These are phyloP conservation scores for Eolophus roseicapilla DNA, from an alignment of 2,113 vertebrate genomes.

Conservation along the genomic window DNA sequence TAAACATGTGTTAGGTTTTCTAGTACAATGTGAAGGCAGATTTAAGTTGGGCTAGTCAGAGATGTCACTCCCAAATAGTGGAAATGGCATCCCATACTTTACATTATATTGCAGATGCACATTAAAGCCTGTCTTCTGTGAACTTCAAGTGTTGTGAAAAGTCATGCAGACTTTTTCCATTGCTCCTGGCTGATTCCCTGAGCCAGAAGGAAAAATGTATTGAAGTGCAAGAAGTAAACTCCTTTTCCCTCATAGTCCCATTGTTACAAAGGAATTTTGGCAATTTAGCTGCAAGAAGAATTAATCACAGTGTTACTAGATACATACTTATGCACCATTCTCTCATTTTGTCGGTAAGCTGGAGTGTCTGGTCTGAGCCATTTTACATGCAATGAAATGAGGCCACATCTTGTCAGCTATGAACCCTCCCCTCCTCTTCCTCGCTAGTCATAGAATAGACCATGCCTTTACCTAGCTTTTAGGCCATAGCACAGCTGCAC, in stretches of 20 bases:
- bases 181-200: not conserved
- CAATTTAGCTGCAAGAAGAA: not conserved
- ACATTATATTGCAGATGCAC: not conserved
- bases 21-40: not conserved
- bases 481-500: not conserved
- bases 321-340: not conserved
- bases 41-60: not conserved
- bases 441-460: not conserved
- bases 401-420: not conserved
- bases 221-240: not conserved
- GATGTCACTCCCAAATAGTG: not conserved
- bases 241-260: not conserved
- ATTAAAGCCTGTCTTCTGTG: not conserved
- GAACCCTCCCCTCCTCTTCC: not conserved
- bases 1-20: not conserved
- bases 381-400: not conserved
- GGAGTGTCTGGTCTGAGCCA: not conserved
- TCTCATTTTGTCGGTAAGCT: not conserved
- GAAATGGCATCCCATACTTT: not conserved
- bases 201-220: not conserved
- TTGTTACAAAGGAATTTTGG: not conserved
- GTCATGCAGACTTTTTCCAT: not conserved
- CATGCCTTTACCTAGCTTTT: not conserved
- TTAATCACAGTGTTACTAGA: not conserved
- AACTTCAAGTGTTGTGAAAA: not conserved